phyloP scores from a whole-genome alignment of 2,888 invertebrate species.

The Selenia dentaria region DNA sequence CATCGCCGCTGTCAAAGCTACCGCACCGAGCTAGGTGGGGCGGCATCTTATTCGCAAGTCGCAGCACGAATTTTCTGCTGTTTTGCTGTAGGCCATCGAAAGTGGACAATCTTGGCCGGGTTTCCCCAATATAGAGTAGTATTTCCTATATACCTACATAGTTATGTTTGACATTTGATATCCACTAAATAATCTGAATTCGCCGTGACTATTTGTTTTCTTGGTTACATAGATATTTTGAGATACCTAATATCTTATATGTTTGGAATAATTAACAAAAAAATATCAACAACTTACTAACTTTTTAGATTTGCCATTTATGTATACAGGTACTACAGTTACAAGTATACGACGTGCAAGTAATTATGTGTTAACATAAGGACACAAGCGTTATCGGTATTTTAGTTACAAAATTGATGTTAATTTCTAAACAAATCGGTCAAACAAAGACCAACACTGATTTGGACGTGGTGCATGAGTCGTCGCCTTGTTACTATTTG shows the following conservation, averaged over 20 bases:
- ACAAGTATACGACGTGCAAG: too few relatives aligned
- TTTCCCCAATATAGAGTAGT: slow-evolving; percentile 20
- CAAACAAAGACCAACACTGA: slow-evolving; percentile 47
- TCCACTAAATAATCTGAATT: too few relatives aligned
- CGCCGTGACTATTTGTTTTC: too few relatives aligned
- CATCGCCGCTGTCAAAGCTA: not conserved
- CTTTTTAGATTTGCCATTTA: too few relatives aligned
- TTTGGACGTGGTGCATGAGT: slow-evolving; percentile 37
- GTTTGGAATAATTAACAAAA: too few relatives aligned
- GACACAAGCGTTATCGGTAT: slow-evolving; percentile 22
- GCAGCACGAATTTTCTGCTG: slow-evolving; percentile 10
- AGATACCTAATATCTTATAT: too few relatives aligned
- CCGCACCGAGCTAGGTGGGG: not conserved
- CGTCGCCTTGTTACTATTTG: slow-evolving; percentile 53
- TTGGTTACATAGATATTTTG: too few relatives aligned
- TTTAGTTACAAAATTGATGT: slow-evolving; percentile 37
- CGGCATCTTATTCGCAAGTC: slow-evolving; percentile 19
- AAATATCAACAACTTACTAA: too few relatives aligned
- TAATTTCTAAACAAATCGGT: slow-evolving; percentile 52
- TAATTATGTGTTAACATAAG: slow-evolving; percentile 12
- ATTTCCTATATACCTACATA: too few relatives aligned
- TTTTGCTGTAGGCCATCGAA: slow-evolving; percentile 5
- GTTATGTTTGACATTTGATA: too few relatives aligned
- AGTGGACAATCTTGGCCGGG: slow-evolving; percentile 5
- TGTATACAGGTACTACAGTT: too few relatives aligned